Base-by-base conservation (phyloP, 2,113 vertebrate species). In the Hemibagrus wyckioides region DNA sequence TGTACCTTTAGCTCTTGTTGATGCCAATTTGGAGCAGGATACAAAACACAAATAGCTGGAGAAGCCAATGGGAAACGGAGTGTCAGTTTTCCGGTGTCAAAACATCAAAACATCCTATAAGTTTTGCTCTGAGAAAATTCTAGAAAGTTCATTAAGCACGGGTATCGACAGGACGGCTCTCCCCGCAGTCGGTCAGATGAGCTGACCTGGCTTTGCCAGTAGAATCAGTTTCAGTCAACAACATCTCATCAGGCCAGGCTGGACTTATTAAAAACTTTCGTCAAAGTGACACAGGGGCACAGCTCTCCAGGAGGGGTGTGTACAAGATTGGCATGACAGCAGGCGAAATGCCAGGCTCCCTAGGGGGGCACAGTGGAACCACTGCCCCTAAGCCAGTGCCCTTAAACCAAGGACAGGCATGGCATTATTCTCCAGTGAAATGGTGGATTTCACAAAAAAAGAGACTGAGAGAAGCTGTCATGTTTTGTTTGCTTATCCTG, bases 191-290 rank as follows among this genome's bases (percentile, higher is more conserved):
- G 63, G 85, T 87, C 86, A 57, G 82, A 87, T 87, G 71, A 89
- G 39, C 80, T n/a, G 19, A 61, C 23, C 69, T 69, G 83, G 80
- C 65, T 67, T n/a, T 82, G 85, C 77, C 65, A 44, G 57, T 57
- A 87, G 88, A 88, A 80, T 87, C 67, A 65, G 77, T 65, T 88
- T 91, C 87, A 90, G 61, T 91, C 91, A 90, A 88, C 90, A 89
- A 85, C 83, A 76, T 89, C 88, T 92, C 86, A 91, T 90, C 84
- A 85, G 88, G 65, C 50, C 52, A 36, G 54, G 48, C 85, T 87
- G 13, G 76, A 92, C 77, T 90, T 91, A 90, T 91, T 90, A 91
- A 89, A 90, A 87, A 84, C 81, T 87, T 90, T 90, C 79, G 59
- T 89, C 87, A 91, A 86, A 87, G 65, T 88, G 88, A 90, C 90